Base-by-base conservation (phyloP, 53 echinoderm and acorn worm genomes). In the Apostichopus leukothele region DNA sequence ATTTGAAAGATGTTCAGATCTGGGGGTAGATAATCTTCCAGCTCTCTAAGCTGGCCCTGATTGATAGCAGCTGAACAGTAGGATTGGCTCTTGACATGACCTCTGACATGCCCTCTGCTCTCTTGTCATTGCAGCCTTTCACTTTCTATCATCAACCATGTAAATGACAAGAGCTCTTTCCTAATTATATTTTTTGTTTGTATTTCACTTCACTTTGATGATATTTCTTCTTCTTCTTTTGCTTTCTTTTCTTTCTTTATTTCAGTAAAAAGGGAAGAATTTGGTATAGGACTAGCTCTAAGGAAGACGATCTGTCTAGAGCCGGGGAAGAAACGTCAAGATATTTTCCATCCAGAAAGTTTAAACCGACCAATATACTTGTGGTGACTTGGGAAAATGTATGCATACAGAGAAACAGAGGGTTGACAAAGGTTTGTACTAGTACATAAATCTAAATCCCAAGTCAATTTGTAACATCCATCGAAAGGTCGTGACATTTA, bases 301-400 rank as follows among this genome's bases (percentile, higher is more conserved):
- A 25, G 26, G 60, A 84, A 60, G 63, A 84, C 4, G 84, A 84
- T 63, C 84, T 84, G 7, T 59, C 84, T 21, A 84, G 84, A 27
- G 84, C 63, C 1, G 20, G 59, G 5, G 66, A 84, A 21, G 84
- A 84, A 13, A 61, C 60, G 3, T 59, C 60, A 25, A 84, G 22
- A 20, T 84, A 84, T 61, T 84, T 84, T 61, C 84, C 84, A 25
- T 57, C 59, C 8, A 84, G 60, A 27, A 25, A 84, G 27, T 84
- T 84, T 27, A 25, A 66, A 27, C 84, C 84, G 0, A 84, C 84
- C 0, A 60, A 84, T 19, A 25, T 84, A 20, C 66, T 84, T 13
- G 63, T 84, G 9, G 84, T 84, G 25, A 84, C 84, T 7, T 84
- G 84, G 84, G 60, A 84, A 14, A 55, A 84, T 63, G 84, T 84